phyloP scores from a whole-genome alignment of 2,113 vertebrate species.

The Oreochromis spilurus region DNA sequence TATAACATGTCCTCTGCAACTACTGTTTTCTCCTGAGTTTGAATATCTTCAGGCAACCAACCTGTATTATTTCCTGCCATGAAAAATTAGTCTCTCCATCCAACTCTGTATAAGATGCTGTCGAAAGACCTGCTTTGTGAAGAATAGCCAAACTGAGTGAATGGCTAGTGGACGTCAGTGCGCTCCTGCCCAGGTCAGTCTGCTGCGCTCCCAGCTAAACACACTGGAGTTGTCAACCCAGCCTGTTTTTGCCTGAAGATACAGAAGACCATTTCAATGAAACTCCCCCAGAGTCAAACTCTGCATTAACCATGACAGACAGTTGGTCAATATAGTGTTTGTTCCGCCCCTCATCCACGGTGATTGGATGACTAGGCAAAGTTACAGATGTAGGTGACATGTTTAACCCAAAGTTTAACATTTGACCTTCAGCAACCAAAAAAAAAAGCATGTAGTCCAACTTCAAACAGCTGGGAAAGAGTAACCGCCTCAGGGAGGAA shows the following conservation, averaged over 20 bases:
- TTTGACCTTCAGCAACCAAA: not conserved
- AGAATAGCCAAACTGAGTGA: not conserved
- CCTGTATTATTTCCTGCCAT: not conserved
- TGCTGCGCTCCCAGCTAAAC: not conserved
- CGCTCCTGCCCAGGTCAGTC: not conserved
- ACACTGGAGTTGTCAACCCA: not conserved
- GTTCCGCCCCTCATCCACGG: not conserved
- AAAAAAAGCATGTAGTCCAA: not conserved
- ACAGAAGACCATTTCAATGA: not conserved
- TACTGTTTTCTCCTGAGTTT: not conserved
- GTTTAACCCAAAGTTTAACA: not conserved
- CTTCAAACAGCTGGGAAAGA: not conserved
- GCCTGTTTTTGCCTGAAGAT: not conserved
- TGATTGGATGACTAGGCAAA: not conserved
- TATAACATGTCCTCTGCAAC: not conserved
- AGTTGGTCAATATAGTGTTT: not conserved
- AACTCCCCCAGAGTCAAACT: not conserved
- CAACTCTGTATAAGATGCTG: not conserved
- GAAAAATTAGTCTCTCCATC: not conserved
- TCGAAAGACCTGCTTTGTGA: not conserved
- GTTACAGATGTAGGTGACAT: not conserved
- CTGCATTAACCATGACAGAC: not conserved
- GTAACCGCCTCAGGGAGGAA: not conserved
- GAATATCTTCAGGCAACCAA: not conserved
- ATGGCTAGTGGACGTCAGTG: not conserved